Evolutionary conservation across 2,797 vertebrate species (phyloP).

Genomic region (Tarsius wallacei): DNA sequence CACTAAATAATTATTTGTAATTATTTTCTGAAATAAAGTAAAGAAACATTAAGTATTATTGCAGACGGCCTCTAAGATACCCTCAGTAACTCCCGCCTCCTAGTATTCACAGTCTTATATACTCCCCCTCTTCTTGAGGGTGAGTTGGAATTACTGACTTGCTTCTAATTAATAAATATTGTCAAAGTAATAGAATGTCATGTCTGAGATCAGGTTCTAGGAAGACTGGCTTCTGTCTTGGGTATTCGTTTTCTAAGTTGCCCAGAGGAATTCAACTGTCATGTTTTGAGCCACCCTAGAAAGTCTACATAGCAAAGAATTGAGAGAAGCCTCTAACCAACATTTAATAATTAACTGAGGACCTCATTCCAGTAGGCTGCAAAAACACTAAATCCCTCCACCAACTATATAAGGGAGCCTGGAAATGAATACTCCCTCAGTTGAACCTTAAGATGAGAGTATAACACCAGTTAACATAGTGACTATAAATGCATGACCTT

Average conservation of each 20-base stretch:
- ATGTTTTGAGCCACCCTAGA: neutral
- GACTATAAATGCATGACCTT: neutral
- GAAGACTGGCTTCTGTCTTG: neutral
- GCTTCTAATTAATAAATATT: neutral
- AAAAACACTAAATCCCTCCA: neutral
- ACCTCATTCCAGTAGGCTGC: neutral
- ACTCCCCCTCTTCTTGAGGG: neutral
- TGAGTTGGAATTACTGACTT: neutral
- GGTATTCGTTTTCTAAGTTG: neutral
- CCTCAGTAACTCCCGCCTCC: neutral
- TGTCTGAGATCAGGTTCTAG: neutral
- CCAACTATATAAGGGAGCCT: neutral
- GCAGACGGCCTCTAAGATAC: neutral
- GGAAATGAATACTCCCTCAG: neutral
- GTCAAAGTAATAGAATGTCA: neutral
- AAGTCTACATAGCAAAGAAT: neutral
- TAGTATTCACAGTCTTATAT: neutral
- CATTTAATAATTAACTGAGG: neutral
- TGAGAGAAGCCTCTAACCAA: neutral
- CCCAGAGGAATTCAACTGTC: neutral
- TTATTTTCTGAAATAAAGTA: slow-evolving; percentile 52
- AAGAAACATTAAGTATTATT: neutral
- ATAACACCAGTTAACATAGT: neutral
- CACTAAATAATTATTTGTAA: neutral
- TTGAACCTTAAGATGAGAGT: neutral